Evolutionary conservation across 2,797 vertebrate species (phyloP).

Genomic region (Cyclura pinguis): DNA sequence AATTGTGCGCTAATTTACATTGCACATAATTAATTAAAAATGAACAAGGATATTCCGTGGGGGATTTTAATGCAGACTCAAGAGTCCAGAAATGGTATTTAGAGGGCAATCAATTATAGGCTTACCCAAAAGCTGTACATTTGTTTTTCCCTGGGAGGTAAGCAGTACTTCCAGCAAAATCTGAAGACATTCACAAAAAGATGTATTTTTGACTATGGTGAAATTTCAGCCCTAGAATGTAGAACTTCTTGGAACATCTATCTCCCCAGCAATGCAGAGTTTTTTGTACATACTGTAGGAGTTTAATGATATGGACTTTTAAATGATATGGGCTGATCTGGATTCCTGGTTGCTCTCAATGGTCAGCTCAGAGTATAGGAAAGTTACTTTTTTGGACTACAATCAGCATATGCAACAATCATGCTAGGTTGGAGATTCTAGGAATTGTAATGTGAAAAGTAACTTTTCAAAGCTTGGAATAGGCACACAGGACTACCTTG

Average conservation of each 20-base stretch:
- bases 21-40: constrained; percentile 83
- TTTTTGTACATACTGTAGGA: not conserved
- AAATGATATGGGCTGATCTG: not conserved
- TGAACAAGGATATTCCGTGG: constrained; percentile 73
- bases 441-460: not conserved
- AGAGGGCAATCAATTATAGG: constrained; percentile 73
- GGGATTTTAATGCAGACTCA: constrained; percentile 72
- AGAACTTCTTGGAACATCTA: constrained; percentile 8
- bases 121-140: constrained; percentile 61
- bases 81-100: constrained; percentile 68
- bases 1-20: constrained; percentile 79
- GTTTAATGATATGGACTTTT: not conserved
- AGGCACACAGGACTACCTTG: not conserved
- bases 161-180: constrained; percentile 52
- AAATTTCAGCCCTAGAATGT: constrained; percentile 13
- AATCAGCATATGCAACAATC: not conserved
- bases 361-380: not conserved
- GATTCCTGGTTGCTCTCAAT: not conserved
- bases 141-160: constrained; percentile 60
- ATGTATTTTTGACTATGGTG: constrained; percentile 40
- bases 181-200: constrained; percentile 46
- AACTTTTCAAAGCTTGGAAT: not conserved
- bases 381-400: not conserved
- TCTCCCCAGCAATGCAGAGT: not conserved
- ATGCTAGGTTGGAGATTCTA: not conserved